phyloP scores from a whole-genome alignment of 1,140 invertebrate genomes.

The Zaprionus ghesquierei region DNA sequence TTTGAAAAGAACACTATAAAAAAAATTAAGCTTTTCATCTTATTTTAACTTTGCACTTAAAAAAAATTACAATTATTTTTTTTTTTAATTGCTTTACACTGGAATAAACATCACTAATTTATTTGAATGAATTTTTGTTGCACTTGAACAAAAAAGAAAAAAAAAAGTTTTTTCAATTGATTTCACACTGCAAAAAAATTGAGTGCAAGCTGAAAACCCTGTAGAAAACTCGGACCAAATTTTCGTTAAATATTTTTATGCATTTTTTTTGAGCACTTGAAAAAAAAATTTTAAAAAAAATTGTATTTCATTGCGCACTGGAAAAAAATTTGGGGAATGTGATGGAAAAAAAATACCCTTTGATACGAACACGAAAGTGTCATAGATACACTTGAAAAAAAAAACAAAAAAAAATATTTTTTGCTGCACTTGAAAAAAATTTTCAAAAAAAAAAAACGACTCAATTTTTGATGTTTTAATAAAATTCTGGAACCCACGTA shows the following conservation, averaged over 20 bases:
- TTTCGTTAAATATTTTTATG: background rate
- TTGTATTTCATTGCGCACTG: conserved; percentile 9
- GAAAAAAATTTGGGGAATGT: conserved; percentile 6
- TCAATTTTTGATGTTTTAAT: background rate
- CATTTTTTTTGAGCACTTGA: conserved; percentile 8
- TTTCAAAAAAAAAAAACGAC: conserved; percentile 43
- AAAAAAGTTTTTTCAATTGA: background rate
- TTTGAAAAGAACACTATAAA: background rate
- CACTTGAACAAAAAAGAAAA: conserved; percentile 29
- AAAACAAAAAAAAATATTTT: conserved; percentile 18
- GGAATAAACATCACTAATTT: conserved; percentile 11
- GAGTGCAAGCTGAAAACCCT: conserved; percentile 3
- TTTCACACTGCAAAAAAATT: conserved; percentile 2
- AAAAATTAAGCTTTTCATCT: background rate
- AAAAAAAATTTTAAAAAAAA: conserved; percentile 22
- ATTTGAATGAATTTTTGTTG: background rate
- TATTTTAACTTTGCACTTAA: background rate
- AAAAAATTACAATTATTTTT: conserved; percentile 1
- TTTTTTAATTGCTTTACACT: background rate
- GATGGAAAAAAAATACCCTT: background rate
- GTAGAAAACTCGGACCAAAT: background rate
- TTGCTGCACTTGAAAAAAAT: conserved; percentile 60
- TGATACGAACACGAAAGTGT: background rate
- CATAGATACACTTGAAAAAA: conserved; percentile 8
- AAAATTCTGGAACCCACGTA: conserved; percentile 16